Percentiles rank a stretch among this genome's conserved stretches.
Conservation (phyloP, 2,888 invertebrate species). For the Trissolcus brochymenae region DNA sequence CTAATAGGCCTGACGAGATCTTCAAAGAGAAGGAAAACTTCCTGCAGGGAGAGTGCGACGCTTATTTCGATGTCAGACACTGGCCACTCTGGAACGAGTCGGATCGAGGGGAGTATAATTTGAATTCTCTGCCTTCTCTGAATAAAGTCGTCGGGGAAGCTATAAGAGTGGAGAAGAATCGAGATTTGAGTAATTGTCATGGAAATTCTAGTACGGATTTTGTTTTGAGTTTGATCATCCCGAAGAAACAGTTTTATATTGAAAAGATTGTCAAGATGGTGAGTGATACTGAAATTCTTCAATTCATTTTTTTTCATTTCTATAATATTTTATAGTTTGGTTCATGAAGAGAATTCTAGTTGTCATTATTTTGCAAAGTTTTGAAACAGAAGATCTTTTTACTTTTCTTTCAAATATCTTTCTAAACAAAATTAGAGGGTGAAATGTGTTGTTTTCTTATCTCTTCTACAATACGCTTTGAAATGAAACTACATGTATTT, state of each 20-base stretch:
- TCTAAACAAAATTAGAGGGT: background rate
- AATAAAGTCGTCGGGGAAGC: conserved; percentile 38
- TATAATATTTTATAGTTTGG: background rate
- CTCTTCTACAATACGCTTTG: background rate
- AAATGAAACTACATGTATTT: background rate
- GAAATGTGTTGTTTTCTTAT: background rate
- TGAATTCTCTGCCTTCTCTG: conserved; percentile 38
- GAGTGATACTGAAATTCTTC: background rate
- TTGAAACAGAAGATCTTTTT: background rate
- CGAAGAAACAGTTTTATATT: background rate
- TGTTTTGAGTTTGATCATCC: conserved; percentile 6
- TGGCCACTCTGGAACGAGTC: conserved; percentile 30
- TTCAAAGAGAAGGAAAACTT: conserved; percentile 63
- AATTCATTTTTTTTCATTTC: background rate
- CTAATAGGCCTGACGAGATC: conserved; percentile 43
- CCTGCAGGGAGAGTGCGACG: conserved; percentile 62
- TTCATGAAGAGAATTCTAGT: too few relatives aligned
- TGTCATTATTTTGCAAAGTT: too few relatives aligned
- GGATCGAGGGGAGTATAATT: conserved; percentile 25
- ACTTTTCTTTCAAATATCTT: background rate
- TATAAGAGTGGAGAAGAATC: conserved; percentile 26
- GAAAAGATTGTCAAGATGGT: conserved; percentile 16
- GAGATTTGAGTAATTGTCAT: conserved; percentile 24
- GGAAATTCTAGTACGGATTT: conserved; percentile 15
- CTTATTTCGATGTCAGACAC: conserved; percentile 56